Evolutionary conservation across 2,797 vertebrate species (phyloP), one percentile per base, ranked within the genome.

Genomic region (Leptoclinus maculatus): DNA sequence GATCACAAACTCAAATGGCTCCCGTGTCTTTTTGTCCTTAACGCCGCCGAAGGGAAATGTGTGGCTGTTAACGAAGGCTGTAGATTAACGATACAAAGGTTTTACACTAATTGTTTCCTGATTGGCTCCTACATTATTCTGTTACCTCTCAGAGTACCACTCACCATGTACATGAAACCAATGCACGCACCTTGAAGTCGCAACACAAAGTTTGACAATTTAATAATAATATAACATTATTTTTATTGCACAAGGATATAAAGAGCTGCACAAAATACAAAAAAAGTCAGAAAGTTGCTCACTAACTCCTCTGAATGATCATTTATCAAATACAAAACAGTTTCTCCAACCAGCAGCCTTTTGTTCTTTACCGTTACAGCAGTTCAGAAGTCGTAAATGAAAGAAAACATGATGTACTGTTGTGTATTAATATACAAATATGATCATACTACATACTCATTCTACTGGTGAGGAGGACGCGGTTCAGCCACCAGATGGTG

Each of bases 1-100:
- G 92, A 92, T 93, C 93, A 94, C 92, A 81, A 71, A 83, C 85
- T 23, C 0, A 1, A 62, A 66, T 3, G 76, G 36, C 91, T 88
- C 88, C 85, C 32, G 82, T 90, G 90, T 94, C 81, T 86, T 92
- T 47, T 77, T 89, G 21, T 85, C 32, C 36, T 27, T n/a, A 23
- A 51, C 36, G 7, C 32, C 9, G 49, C 12, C 34, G 41, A 8
- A n/a, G 38, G 39, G 21, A 39, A 14, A 39, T 9, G 36, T 36
- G 36, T 58, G 29, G 32, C 2, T 1, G 29, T 34, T 16, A 59
- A 45, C 17, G 17, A 19, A 7, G 47, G 27, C 17, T 57, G 27
- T 27, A 25, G 53, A 54, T 25, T 53, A 12, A 53, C 2, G 2
- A 1, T 54, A 1, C 10, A 29, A 56, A 29, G 56, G 29, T 32